Conservation (phyloP, 2,113 vertebrate species). For the Gadus macrocephalus region DNA sequence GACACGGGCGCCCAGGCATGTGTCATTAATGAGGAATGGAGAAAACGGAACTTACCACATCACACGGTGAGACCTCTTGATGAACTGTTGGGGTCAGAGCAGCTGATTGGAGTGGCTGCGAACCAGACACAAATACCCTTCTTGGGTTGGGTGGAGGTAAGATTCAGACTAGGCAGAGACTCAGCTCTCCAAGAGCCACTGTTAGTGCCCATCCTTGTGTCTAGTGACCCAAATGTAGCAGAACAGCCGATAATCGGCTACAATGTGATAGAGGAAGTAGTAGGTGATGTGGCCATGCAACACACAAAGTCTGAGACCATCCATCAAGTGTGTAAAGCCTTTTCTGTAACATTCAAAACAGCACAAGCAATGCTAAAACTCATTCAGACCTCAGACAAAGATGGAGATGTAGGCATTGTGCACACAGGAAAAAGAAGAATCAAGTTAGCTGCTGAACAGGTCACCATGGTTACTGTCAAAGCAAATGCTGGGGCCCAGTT, state of each 20-base stretch:
- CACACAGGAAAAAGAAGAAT: no score
- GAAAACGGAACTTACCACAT: background rate
- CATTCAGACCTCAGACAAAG: no score
- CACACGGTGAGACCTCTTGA: background rate
- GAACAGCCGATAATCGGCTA: background rate
- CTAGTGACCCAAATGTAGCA: background rate
- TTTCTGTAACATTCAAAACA: background rate
- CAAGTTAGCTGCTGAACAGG: no score
- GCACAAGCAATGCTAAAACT: background rate
- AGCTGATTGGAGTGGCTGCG: background rate
- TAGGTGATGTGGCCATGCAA: background rate
- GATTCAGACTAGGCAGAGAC: background rate
- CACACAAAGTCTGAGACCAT: background rate
- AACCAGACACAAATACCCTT: constrained; percentile 9
- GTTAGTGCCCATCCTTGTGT: background rate
- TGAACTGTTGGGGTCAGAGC: background rate
- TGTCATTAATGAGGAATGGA: constrained; percentile 2
- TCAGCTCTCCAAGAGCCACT: no score
- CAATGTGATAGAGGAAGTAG: constrained; percentile 3
- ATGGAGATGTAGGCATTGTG: no score
- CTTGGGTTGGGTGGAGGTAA: constrained; percentile 1
- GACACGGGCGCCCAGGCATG: background rate
- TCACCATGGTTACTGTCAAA: no score
- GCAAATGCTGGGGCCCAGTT: no score
- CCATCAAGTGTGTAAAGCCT: background rate